Evolutionary conservation across 2,113 vertebrate species (phyloP).

Genomic region (Dolichallabes microphthalmus): DNA sequence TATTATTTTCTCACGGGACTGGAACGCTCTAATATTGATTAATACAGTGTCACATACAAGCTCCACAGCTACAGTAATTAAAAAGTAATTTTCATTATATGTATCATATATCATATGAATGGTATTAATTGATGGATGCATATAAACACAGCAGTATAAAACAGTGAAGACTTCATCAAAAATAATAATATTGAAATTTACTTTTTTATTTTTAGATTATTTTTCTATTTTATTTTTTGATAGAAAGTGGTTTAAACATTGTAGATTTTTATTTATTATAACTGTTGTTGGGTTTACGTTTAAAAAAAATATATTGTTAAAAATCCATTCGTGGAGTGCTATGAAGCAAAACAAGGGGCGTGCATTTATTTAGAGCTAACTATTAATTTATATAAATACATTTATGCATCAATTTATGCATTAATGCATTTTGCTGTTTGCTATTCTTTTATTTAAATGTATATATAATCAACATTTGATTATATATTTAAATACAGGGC

Average conservation of each 20-base stretch:
- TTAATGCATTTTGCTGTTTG: background rate
- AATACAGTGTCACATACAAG: conserved; percentile 4
- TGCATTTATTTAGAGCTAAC: background rate
- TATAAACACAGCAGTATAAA: background rate
- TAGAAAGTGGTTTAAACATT: background rate
- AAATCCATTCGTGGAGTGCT: background rate
- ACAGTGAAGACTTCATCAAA: background rate
- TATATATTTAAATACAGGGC: background rate
- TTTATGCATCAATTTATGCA: background rate
- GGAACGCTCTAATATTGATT: background rate
- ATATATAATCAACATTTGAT: background rate
- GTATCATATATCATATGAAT: no score
- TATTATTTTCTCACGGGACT: background rate
- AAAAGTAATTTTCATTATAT: background rate
- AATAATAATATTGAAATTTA: no score
- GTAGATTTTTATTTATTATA: background rate
- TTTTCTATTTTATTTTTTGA: background rate
- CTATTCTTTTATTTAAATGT: background rate
- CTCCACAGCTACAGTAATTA: background rate
- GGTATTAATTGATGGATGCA: background rate
- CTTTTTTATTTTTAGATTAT: no score
- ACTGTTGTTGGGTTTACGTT: background rate
- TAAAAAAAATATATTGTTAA: background rate
- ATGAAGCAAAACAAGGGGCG: background rate
- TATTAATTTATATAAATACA: background rate